A percentile compares a stretch with the other conserved stretches of the same genome.
These are phyloP conservation scores for Etheostoma cragini DNA, from an alignment of 2,113 vertebrate genomes.

Conservation along the genomic window DNA sequence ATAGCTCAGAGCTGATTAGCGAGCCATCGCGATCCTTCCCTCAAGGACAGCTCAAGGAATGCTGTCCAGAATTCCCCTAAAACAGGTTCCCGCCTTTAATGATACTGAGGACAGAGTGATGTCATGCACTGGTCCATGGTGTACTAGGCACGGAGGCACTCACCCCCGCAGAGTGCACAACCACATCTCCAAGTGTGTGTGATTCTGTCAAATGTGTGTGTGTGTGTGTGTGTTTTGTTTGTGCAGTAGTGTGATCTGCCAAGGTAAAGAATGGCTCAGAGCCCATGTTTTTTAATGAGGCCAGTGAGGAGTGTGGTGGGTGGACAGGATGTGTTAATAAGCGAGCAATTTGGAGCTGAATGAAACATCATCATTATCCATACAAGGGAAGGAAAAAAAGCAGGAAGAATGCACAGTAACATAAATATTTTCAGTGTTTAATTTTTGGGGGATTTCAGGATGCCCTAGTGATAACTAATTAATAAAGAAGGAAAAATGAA, in stretches of 20 bases:
- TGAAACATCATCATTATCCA: constrained; percentile 53
- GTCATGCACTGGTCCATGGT: constrained; percentile 74
- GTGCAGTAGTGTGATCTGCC: constrained; percentile 52
- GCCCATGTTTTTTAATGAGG: constrained; percentile 76
- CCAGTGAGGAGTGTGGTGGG: constrained; percentile 65
- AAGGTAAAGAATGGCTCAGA: constrained; percentile 70
- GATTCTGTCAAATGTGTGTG: constrained; percentile 30
- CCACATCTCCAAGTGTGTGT: constrained; percentile 52
- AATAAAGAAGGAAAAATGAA: constrained; percentile 1
- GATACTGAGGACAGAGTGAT: constrained; percentile 77
- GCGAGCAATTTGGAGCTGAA: constrained; percentile 58
- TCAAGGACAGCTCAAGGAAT: constrained; percentile 78
- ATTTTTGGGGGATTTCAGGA: not conserved
- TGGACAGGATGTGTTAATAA: constrained; percentile 75
- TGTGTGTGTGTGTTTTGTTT: constrained; percentile 37
- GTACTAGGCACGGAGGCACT: constrained; percentile 82
- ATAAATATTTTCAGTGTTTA: constrained; percentile 24
- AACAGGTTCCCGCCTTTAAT: constrained; percentile 72
- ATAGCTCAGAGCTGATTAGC: constrained; percentile 76
- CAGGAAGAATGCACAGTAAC: constrained; percentile 12
- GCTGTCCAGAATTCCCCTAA: constrained; percentile 74
- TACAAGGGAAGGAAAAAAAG: constrained; percentile 32
- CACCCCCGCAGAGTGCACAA: constrained; percentile 65
- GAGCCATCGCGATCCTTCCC: constrained; percentile 69
- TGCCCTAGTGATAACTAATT: not conserved